A percentile compares a stretch with the other conserved stretches of the same genome.
Conservation (phyloP, 2,797 vertebrate genomes). For the Chelonia mydas region DNA sequence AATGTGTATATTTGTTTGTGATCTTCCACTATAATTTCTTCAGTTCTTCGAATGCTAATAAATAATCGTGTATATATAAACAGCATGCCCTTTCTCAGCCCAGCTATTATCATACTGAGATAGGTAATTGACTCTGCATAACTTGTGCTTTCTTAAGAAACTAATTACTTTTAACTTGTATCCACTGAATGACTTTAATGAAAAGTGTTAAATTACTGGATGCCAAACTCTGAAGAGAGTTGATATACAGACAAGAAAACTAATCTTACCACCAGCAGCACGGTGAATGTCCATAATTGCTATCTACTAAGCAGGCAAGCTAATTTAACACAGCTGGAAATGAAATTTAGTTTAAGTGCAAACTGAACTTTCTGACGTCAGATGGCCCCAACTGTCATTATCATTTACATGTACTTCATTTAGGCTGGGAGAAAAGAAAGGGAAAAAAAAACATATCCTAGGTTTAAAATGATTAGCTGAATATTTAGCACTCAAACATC, state of each 20-base stretch:
- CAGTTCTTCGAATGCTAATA: neutral
- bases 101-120: neutral
- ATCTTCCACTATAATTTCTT: conserved; percentile 1
- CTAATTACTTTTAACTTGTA: conserved; percentile 43
- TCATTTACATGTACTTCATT: conserved; percentile 40
- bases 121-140: conserved; percentile 37
- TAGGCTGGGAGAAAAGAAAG: neutral
- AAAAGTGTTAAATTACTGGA: conserved; percentile 70
- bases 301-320: conserved; percentile 3
- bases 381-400: neutral
- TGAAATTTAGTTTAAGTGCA: conserved; percentile 34
- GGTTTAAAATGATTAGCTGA: neutral
- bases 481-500: neutral
- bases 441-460: neutral
- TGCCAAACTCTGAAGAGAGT: conserved; percentile 53
- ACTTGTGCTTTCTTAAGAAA: conserved; percentile 24
- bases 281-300: conserved; percentile 64
- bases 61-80: accelerated
- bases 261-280: conserved; percentile 44
- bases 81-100: neutral
- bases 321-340: conserved; percentile 61
- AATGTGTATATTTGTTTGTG: neutral
- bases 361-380: conserved; percentile 27
- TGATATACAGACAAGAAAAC: conserved; percentile 68
- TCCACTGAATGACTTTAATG: conserved; percentile 58